Evolutionary conservation across 1,140 invertebrate species (phyloP).

Genomic region (Lepidurus apus): DNA sequence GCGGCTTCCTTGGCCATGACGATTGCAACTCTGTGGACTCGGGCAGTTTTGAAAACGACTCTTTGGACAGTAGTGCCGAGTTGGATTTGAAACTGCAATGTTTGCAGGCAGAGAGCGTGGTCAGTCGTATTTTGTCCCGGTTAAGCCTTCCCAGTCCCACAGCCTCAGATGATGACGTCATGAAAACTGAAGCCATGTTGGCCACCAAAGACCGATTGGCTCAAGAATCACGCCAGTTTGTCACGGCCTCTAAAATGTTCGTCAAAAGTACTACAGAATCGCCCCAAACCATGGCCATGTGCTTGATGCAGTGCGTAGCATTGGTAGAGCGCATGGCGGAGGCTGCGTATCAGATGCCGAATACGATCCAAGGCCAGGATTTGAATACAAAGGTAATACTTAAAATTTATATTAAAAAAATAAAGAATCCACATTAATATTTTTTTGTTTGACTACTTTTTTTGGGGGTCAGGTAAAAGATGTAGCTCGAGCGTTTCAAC

Average conservation of each 20-base stretch:
- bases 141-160: slow-evolving; percentile 26
- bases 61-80: slow-evolving; percentile 39
- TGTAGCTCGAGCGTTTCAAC: slow-evolving; percentile 52
- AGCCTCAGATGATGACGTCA: slow-evolving; percentile 40
- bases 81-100: slow-evolving; percentile 36
- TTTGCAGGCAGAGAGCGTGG: slow-evolving; percentile 29
- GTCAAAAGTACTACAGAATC: slow-evolving; percentile 67
- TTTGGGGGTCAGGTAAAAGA: slow-evolving; percentile 44
- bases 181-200: slow-evolving; percentile 65
- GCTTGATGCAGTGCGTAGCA: slow-evolving; percentile 62
- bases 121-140: slow-evolving; percentile 32
- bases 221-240: slow-evolving; percentile 68
- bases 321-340: slow-evolving; percentile 53
- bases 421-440: not conserved
- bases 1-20: not conserved
- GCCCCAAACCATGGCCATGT: slow-evolving; percentile 43
- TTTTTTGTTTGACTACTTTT: slow-evolving; percentile 36
- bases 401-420: not conserved
- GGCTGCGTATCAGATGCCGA: slow-evolving; percentile 31
- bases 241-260: slow-evolving; percentile 73
- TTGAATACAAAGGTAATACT: slow-evolving; percentile 27
- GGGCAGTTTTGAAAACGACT: slow-evolving; percentile 41
- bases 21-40: slow-evolving; percentile 38
- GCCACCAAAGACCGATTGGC: slow-evolving; percentile 66
- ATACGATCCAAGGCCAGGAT: slow-evolving; percentile 24